These are phyloP conservation scores for Eremobia ochroleuca DNA, from an alignment of 2,888 invertebrate genomes.

Conservation along the genomic window DNA sequence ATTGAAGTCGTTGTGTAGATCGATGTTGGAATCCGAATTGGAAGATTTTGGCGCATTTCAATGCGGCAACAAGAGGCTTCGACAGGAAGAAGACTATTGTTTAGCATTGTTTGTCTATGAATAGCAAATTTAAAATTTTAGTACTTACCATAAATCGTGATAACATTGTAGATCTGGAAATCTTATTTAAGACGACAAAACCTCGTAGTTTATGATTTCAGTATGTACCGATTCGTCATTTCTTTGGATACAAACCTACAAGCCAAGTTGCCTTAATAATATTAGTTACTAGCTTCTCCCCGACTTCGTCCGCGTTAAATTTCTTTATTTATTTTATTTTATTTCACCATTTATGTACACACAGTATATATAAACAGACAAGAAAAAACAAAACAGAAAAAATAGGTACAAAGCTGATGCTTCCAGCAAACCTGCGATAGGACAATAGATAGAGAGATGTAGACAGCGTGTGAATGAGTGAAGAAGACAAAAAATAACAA, in stretches of 20 bases:
- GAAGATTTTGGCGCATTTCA: not conserved
- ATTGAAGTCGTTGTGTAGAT: not conserved
- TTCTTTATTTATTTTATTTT: too few relatives aligned
- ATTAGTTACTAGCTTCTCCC: too few relatives aligned
- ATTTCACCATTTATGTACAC: too few relatives aligned
- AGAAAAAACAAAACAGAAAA: too few relatives aligned
- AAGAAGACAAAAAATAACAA: too few relatives aligned
- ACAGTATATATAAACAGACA: too few relatives aligned
- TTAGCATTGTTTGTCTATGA: not conserved
- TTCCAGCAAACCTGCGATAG: too few relatives aligned
- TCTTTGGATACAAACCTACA: not conserved
- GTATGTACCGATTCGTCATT: not conserved
- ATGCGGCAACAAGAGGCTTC: not conserved
- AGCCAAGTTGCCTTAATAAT: not conserved
- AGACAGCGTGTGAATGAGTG: too few relatives aligned
- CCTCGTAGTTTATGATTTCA: not conserved
- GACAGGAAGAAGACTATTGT: not conserved
- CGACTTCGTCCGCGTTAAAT: too few relatives aligned
- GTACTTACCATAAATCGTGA: not conserved
- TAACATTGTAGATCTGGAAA: not conserved
- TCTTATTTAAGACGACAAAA: not conserved
- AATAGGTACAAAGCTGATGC: too few relatives aligned
- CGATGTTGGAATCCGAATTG: not conserved
- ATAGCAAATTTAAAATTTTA: not conserved
- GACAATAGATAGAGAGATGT: too few relatives aligned